phyloP scores from a whole-genome alignment of 2,113 vertebrate species.

The Amphiprion ocellaris region DNA sequence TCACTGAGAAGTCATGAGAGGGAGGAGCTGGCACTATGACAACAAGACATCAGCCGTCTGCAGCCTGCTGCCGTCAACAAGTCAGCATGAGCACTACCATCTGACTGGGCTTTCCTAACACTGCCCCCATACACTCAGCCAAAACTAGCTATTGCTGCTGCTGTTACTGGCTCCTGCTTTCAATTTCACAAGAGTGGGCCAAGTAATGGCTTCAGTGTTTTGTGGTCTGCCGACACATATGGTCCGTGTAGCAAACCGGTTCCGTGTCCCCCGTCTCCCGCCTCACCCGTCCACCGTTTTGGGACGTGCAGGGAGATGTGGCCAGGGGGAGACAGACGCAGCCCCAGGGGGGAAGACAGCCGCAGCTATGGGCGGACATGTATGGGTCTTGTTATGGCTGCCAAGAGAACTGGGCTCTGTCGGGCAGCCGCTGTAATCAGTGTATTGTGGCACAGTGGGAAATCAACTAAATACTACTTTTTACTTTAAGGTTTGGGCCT shows the following conservation, averaged over 20 bases:
- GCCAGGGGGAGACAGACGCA: constrained; percentile 64
- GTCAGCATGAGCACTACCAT: constrained; percentile 76
- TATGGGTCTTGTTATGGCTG: constrained; percentile 62
- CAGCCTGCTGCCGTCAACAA: constrained; percentile 72
- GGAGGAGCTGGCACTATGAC: constrained; percentile 72
- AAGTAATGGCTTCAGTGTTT: constrained; percentile 81
- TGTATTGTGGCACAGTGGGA: constrained; percentile 15
- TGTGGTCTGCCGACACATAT: constrained; percentile 81
- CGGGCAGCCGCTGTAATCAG: constrained; percentile 36
- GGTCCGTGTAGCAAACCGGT: constrained; percentile 71
- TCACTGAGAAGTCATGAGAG: constrained; percentile 56
- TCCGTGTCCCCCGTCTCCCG: constrained; percentile 23
- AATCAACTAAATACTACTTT: constrained; percentile 27
- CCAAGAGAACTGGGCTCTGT: constrained; percentile 53
- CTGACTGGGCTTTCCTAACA: constrained; percentile 73
- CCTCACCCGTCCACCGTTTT: constrained; percentile 41
- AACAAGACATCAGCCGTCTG: constrained; percentile 75
- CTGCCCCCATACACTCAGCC: constrained; percentile 64
- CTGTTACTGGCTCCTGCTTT: constrained; percentile 80
- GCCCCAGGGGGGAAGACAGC: constrained; percentile 42
- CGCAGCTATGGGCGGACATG: constrained; percentile 54
- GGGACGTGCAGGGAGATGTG: constrained; percentile 53
- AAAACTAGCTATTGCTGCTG: constrained; percentile 75
- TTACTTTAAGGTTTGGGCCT: constrained; percentile 1
- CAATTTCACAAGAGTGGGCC: constrained; percentile 78